These are phyloP conservation scores for Ypsolopha scabrella DNA, from an alignment of 2,888 invertebrate genomes.

Conservation along the genomic window DNA sequence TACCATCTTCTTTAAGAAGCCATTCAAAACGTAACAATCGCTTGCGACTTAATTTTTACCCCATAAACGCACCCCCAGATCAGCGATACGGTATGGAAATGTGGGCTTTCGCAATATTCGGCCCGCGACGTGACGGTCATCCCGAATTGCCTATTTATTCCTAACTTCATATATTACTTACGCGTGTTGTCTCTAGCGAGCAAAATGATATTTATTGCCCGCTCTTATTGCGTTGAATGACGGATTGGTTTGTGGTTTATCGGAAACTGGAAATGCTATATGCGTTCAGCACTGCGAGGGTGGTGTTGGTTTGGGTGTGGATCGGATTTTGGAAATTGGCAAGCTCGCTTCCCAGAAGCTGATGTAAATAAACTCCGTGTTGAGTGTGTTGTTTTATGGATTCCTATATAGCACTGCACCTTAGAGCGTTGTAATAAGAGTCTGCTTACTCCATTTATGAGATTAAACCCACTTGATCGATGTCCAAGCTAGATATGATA, in stretches of 20 bases:
- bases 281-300: background rate
- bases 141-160: slow-evolving; percentile 72
- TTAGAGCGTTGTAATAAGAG: too few relatives aligned
- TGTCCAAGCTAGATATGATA: too few relatives aligned
- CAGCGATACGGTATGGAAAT: slow-evolving; percentile 68
- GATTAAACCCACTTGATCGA: too few relatives aligned
- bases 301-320: too few relatives aligned
- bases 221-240: slow-evolving; percentile 69
- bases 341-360: too few relatives aligned
- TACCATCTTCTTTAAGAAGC: background rate
- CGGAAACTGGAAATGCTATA: background rate
- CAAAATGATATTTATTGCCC: slow-evolving; percentile 69
- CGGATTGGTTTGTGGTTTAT: slow-evolving; percentile 37
- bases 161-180: slow-evolving; percentile 72
- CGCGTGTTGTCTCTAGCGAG: slow-evolving; percentile 59
- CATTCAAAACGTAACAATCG: background rate
- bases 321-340: too few relatives aligned
- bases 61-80: slow-evolving; percentile 66
- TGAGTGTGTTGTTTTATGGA: too few relatives aligned
- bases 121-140: slow-evolving; percentile 56
- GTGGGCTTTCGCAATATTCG: slow-evolving; percentile 63
- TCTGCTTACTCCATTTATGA: too few relatives aligned
- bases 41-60: slow-evolving; percentile 65
- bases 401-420: too few relatives aligned
- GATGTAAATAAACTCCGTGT: too few relatives aligned